These are phyloP conservation scores for Priocnemis perturbator DNA, from an alignment of 2,888 invertebrate genomes.

Conservation along the genomic window DNA sequence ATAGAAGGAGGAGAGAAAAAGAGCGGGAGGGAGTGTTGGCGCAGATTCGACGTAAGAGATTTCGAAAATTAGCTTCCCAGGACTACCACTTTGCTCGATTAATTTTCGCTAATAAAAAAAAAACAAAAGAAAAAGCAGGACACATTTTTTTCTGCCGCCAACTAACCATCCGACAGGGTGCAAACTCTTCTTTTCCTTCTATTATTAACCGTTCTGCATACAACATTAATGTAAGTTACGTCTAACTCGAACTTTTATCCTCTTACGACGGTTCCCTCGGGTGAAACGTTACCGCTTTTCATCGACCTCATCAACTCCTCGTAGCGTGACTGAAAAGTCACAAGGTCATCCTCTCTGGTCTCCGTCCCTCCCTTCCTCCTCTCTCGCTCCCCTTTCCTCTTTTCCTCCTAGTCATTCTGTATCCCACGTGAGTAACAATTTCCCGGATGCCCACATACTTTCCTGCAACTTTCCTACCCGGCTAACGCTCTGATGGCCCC, in stretches of 20 bases:
- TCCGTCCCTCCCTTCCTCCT: neutral
- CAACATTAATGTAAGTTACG: too few species aligned
- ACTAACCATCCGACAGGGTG: too few species aligned
- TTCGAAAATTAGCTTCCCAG: too few species aligned
- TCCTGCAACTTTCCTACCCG: slow-evolving; percentile 6
- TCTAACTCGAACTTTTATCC: too few species aligned
- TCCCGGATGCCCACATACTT: neutral
- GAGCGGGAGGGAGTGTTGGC: neutral
- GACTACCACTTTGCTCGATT: neutral
- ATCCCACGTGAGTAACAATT: neutral
- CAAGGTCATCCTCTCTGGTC: slow-evolving; percentile 3
- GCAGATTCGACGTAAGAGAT: too few species aligned
- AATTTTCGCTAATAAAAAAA: too few species aligned
- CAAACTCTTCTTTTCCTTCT: too few species aligned
- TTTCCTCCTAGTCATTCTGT: neutral
- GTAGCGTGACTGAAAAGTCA: neutral
- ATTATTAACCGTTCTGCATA: too few species aligned
- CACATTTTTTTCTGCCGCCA: too few species aligned
- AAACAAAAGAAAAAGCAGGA: too few species aligned
- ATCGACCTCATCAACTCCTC: slow-evolving; percentile 1
- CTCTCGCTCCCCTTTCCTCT: neutral
- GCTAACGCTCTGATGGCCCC: slow-evolving; percentile 17
- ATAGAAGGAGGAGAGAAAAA: neutral
- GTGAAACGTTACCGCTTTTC: neutral
- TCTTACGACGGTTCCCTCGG: too few species aligned